Conservation (phyloP, 2,888 invertebrate species). For the Hyles lineata region DNA sequence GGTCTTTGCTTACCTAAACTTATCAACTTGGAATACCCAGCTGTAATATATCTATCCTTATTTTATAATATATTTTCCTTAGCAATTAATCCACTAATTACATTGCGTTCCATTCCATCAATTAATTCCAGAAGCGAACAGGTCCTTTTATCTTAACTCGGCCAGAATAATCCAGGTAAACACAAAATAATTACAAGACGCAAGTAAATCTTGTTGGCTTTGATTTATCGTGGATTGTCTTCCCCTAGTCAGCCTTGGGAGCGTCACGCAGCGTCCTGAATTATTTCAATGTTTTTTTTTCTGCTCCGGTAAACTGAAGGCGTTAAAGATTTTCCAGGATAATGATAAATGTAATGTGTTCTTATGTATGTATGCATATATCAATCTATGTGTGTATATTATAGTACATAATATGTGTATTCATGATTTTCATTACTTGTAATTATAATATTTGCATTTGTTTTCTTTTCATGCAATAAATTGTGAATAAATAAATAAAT, state of each 20-base stretch:
- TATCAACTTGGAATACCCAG: no score
- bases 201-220: not conserved
- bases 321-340: not conserved
- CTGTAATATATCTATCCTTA: not conserved
- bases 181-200: conserved; percentile 11
- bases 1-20: not conserved
- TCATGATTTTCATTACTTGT: no score
- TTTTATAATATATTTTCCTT: not conserved
- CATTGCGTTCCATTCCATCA: conserved; percentile 2
- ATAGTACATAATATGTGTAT: no score
- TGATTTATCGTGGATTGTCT: conserved; percentile 18
- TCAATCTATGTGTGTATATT: no score
- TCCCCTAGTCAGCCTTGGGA: not conserved
- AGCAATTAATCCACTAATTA: not conserved
- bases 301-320: not conserved
- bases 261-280: not conserved
- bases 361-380: no score
- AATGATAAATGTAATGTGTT: not conserved
- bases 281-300: not conserved
- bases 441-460: no score
- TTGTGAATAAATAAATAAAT: no score
- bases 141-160: conserved; percentile 20
- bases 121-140: conserved; percentile 11
- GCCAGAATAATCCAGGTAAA: not conserved
- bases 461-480: no score